phyloP scores from a whole-genome alignment of 2,888 invertebrate species.

The Stictocephala bisonia region DNA sequence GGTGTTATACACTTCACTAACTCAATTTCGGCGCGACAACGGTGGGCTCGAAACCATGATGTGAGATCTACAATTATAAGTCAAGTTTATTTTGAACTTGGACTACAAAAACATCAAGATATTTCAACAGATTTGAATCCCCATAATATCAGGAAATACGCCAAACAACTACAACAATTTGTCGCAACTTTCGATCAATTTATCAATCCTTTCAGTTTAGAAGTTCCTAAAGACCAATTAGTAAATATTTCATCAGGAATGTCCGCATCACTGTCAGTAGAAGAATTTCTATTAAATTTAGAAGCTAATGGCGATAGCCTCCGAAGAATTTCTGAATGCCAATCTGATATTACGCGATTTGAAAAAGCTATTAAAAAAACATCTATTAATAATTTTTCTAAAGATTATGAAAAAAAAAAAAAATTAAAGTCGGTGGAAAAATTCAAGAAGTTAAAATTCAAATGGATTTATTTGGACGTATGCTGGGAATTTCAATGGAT shows the following conservation, averaged over 20 bases:
- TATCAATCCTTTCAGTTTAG: constrained; percentile 57
- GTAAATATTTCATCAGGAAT: constrained; percentile 61
- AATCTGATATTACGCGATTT: background rate
- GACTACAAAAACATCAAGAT: constrained; percentile 21
- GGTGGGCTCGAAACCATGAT: constrained; percentile 57
- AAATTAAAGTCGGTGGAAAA: background rate
- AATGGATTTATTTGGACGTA: constrained; percentile 2
- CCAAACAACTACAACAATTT: constrained; percentile 41
- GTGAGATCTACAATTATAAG: constrained; percentile 57
- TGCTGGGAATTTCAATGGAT: background rate
- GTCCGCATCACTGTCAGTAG: constrained; percentile 59
- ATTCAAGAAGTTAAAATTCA: background rate
- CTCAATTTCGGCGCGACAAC: constrained; percentile 60
- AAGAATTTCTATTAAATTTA: constrained; percentile 60
- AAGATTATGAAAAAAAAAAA: background rate
- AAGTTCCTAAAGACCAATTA: constrained; percentile 54
- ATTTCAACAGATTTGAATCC: background rate
- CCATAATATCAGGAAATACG: background rate
- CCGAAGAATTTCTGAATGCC: background rate
- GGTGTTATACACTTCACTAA: constrained; percentile 58
- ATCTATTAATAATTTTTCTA: background rate
- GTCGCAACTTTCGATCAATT: constrained; percentile 51
- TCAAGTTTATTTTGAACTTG: constrained; percentile 55
- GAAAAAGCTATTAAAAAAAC: constrained; percentile 5
- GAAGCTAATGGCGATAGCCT: constrained; percentile 35